Evolutionary conservation across 2,113 vertebrate genomes (phyloP), one percentile per base, ranked within the genome.

Genomic region (Lycaon pictus): DNA sequence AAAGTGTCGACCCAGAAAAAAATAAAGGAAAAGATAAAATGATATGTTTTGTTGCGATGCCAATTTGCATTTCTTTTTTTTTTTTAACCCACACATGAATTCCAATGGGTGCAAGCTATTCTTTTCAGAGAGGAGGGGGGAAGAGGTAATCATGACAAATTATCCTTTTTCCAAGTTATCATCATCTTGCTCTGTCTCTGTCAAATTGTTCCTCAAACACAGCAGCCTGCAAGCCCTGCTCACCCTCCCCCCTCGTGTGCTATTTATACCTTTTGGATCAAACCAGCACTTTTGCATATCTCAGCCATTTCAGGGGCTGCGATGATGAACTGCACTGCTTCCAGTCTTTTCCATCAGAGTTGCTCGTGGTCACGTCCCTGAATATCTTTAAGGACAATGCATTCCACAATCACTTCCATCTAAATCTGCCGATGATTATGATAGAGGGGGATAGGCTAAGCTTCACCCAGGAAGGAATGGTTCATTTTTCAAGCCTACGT

Each of bases 121-220:
- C 86, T 98, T 96, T 97, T 98, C 96, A 93, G 76, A 88, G 83
- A 98, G 93, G 95, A 97, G 62, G 97, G 88, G 97, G 88, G 97
- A 90, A 92, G 98, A 98, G 98, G 98, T 98, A 99, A 99, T 99
- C 98, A 98, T 77, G 51, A 98, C 98, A 98, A 99, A 99, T 99
- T 99, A 99, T 98, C 98, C 98, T 98, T 99, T 98, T 98, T 98
- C 97, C 97, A 98, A 98, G 98, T 99, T 98, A 98, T 99, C 98
- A 99, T 99, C 98, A 98, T 98, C 98, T 98, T 98, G 95, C 97
- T 98, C 98, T 97, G 95, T 98, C 98, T 99, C 98, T 98, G 98
- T 99, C 98, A 99, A 98, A 99, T 98, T 98, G 98, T 98, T 99
- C 98, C 97, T 98, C 98, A 98, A 98, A 98, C 98, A 98, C 98